Conservation (phyloP, 2,888 invertebrate genomes). For the Habrosyne pyritoides region DNA sequence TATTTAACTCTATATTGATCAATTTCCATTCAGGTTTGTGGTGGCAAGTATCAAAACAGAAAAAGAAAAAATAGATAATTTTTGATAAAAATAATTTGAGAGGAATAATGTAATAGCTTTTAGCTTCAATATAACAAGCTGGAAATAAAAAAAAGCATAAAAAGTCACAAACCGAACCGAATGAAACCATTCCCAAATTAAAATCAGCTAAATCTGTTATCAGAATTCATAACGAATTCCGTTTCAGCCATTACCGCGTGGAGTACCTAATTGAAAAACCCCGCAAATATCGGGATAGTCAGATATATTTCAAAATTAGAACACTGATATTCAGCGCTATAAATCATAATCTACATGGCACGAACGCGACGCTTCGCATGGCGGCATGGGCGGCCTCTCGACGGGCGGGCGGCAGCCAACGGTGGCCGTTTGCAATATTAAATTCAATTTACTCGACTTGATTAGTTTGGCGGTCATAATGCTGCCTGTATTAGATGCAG, state of each 20-base stretch:
- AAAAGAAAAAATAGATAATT: too few relatives aligned
- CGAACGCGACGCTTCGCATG: neutral
- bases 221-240: neutral
- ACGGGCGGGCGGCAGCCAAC: neutral
- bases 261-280: neutral
- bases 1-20: too few relatives aligned
- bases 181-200: too few relatives aligned
- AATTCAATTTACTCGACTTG: constrained; percentile 75
- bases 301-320: constrained; percentile 3
- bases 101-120: too few relatives aligned
- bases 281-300: neutral
- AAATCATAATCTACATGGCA: constrained; percentile 46
- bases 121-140: too few relatives aligned
- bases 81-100: too few relatives aligned
- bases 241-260: neutral
- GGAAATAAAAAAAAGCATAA: too few relatives aligned
- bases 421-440: constrained; percentile 61
- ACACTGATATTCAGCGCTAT: constrained; percentile 18
- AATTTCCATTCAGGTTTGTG: too few relatives aligned
- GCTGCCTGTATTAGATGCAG: constrained; percentile 53
- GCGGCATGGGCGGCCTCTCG: neutral
- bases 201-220: too few relatives aligned
- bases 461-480: constrained; percentile 69
- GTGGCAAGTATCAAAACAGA: too few relatives aligned
- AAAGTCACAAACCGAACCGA: too few relatives aligned